Evolutionary conservation across 2,113 vertebrate species (phyloP).

Genomic region (Pogona vitticeps): DNA sequence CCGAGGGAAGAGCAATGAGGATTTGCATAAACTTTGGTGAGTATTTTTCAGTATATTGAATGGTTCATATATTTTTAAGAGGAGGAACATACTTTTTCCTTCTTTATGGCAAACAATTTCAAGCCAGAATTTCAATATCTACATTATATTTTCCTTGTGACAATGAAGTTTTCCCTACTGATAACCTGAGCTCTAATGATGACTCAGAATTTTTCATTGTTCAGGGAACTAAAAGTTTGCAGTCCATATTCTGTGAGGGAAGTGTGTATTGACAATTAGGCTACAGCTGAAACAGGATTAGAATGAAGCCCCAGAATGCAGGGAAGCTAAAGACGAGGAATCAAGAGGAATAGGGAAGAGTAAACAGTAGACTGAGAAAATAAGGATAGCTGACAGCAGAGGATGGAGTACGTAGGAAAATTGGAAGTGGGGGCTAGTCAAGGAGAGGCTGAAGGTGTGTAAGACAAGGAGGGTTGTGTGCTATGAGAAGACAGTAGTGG

Average conservation of each 20-base stretch:
- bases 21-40: conserved; percentile 97
- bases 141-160: neutral
- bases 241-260: neutral
- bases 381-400: neutral
- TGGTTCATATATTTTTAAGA: conserved; percentile 18
- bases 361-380: neutral
- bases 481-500: neutral
- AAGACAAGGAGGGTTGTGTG: neutral
- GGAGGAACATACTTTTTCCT: neutral
- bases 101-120: neutral
- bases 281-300: neutral
- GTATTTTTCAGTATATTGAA: conserved; percentile 12
- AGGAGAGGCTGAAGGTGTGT: too few species aligned
- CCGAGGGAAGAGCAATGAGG: conserved; percentile 91
- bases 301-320: neutral
- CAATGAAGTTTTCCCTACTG: neutral
- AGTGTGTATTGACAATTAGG: neutral
- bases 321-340: neutral
- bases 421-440: too few species aligned
- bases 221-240: neutral
- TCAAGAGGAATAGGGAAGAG: neutral
- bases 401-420: neutral
- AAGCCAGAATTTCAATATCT: neutral
- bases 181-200: neutral
- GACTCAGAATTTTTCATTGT: neutral